Evolutionary conservation across 2,888 invertebrate genomes (phyloP).

Genomic region (Tipula confusa): DNA sequence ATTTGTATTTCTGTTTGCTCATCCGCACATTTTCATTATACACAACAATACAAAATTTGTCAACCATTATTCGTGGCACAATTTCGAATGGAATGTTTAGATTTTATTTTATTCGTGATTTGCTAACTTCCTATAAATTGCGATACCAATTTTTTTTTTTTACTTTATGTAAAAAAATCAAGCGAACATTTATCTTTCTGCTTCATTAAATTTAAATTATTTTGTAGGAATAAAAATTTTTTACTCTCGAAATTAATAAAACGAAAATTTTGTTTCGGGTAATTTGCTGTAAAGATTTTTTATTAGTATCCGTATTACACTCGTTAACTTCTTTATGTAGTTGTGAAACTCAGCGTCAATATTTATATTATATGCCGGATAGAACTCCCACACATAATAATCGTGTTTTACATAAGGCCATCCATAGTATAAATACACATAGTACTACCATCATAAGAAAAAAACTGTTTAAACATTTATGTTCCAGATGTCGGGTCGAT

Average conservation of each 20-base stretch:
- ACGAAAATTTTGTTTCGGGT: not conserved
- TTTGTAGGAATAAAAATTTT: not conserved
- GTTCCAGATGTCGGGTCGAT: no score
- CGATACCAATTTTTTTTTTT: not conserved
- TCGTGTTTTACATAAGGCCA: no score
- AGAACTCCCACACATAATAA: no score
- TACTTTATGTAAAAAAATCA: not conserved
- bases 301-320: no score
- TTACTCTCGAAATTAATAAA: not conserved
- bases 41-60: no score
- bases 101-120: not conserved
- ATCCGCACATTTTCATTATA: not conserved
- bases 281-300: no score
- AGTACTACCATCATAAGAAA: no score
- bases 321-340: no score
- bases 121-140: not conserved
- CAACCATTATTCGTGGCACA: not conserved
- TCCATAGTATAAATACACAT: no score
- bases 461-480: no score
- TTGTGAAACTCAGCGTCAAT: no score
- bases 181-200: not conserved
- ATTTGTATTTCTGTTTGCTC: not conserved
- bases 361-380: no score
- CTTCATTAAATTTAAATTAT: not conserved
- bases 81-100: not conserved